Base-by-base conservation (phyloP, 1,140 invertebrate species). In the Drosophila watanabei region DNA sequence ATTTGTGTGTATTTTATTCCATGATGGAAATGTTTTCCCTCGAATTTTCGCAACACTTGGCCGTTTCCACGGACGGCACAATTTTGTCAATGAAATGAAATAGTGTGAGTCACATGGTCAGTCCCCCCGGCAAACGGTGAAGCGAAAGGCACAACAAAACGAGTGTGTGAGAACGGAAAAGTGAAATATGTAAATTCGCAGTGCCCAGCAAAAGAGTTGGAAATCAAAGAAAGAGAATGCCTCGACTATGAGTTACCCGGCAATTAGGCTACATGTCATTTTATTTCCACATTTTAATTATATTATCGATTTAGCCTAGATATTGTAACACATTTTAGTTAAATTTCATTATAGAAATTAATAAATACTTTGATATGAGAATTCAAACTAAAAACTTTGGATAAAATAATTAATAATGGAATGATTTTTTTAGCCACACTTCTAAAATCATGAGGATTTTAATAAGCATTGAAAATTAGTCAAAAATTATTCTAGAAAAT, bases 101-200 rank as follows among this genome's bases (percentile, higher is more conserved):
- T 45, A 71, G 37, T 56, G 72, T 82, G 80, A 81, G 37, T 83
- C 82, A 84, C 61, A 49, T 62, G 49, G 54, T 69, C 61, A 66
- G 37, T 43, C 20, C 62, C 48, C 37, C 62, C 16, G 35, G 14
- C n/a, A 72, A 59, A 60, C 66, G 30, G 52, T 49, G 14, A 70
- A 71, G 49, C 51, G 45, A 48, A 72, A 28, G 30, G 66, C 16
- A 32, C 65, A 46, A 43, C 35, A 28, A 79, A 78, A 63, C 70
- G 52, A 70, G 52, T 80, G 75, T 82, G 80, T 79, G 80, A 79
- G 75, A 80, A 79, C 46, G 78, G 54, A 65, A 75, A 49, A 33
- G 20, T 28, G 45, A 54, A 37, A 37, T 37, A 76, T 69, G 49
- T 51, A 64, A 58, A 83, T 71, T 59, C 41, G 75, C 75, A 65